Evolutionary conservation across 30 jellyfish, hydroid and myxozoan genomes (phyloP), one percentile per base, ranked within the genome.

Genomic region (Rhopilema esculentum): DNA sequence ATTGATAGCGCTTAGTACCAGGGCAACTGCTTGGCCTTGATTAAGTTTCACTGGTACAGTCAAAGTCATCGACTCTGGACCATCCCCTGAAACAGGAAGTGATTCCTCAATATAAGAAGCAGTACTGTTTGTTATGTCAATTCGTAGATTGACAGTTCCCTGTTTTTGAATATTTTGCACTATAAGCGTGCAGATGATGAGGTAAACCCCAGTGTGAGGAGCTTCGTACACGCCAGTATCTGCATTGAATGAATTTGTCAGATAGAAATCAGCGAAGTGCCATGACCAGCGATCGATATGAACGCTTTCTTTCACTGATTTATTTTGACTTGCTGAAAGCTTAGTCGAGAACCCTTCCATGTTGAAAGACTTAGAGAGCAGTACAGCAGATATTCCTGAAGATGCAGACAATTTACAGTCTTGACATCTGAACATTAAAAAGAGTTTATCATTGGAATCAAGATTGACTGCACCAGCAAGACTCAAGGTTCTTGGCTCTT

Each of bases 301-400:
- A 16, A 4, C 22, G 16, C 21, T 79, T 18, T 21, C 49, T 9
- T 25, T 16, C 20, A 72, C 0, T 16, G 32, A 48, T 67, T 70
- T 22, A 2, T 20, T 27, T 18, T 27, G 48, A 26, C 22, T 40
- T 24, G 16, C 72, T 16, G 48, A 18, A 7, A 88, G 31, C 57
- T 1, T 68, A 1, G 96, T 72, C 0, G 90, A 80, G 66, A 88
- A 88, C 22, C 96, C 96, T 33, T 72, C 91, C 6, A 75, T 86
- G 7, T 27, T 76, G 63, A 33, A 80, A 1, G 66, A 57, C 52
- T 68, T 88, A 25, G 79, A 72, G 31, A 88, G 51, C 88, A 65
- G 49, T 26, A 88, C 88, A 4, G 90, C 91, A 15, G 96, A 88
- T 61, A 88, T 15, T 2, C 91, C 86, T 1, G 96, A 88, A 20